Evolutionary conservation across 2,113 vertebrate species (phyloP), one percentile per base, ranked within the genome.

Genomic region (Rhizomys pruinosus): DNA sequence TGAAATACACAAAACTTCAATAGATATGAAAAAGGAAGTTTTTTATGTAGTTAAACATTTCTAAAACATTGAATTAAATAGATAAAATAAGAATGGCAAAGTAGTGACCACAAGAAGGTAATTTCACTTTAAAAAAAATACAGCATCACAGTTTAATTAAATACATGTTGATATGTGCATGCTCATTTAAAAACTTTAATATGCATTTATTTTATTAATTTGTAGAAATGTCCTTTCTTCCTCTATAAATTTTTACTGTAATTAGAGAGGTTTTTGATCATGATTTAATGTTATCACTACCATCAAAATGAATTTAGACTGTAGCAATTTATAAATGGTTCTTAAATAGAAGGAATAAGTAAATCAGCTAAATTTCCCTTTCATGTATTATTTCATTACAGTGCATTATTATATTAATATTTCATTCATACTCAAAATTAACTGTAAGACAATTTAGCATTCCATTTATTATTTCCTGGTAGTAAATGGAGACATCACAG

Each of bases 201-300:
- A 84, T 95, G 7, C 78, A 32, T 95, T 96, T 71, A 55, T 95
- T 97, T 97, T 95, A 79, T 25, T 97, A 96, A 96, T 94, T 22
- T 0, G 15, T 95, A 96, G 80, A 81, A 96, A 95, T 64, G 63
- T 96, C 8, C n/a, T 90, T 95, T 92, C 71, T 86, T 81, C 37
- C 2, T 96, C 77, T 0, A 29, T 32, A 96, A 94, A 95, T 92
- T 87, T 47, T 92, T 85, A 72, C 72, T 96, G 93, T 94, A 95
- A 0, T 93, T 97, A 64, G 64, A 97, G 94, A 89, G 89, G 89
- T 96, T 92, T 96, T 96, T 74, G 92, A 95, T 96, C 79, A 96
- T 91, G 81, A 97, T 97, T 96, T 93, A 82, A 89, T n/a, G 72
- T 73, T 85, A 80, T 93, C 79, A 76, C 27, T 87, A 78, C 91